Conservation (phyloP, 2,888 invertebrate species). For the Drosophila formosana region DNA sequence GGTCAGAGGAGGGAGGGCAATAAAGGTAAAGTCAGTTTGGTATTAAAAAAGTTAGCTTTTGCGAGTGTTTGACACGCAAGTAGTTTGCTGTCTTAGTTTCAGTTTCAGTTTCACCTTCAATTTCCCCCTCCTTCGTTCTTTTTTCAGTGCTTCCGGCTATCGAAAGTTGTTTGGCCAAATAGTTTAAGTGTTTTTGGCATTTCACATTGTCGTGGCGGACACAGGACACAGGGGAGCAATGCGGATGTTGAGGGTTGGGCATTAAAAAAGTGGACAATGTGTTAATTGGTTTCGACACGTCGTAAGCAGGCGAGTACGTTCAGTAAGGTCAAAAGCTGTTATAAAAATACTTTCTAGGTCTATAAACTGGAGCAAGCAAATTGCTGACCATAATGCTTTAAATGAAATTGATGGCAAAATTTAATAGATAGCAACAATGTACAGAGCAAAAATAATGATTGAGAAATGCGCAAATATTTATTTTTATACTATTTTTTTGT, state of each 20-base stretch:
- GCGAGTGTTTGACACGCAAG: slow-evolving; percentile 71
- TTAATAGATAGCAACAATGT: too few relatives aligned
- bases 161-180: slow-evolving; percentile 48
- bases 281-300: slow-evolving; percentile 75
- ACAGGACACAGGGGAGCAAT: background rate
- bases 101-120: slow-evolving; percentile 29
- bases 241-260: slow-evolving; percentile 12
- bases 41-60: slow-evolving; percentile 71
- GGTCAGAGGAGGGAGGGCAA: slow-evolving; percentile 32
- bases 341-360: background rate
- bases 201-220: slow-evolving; percentile 27
- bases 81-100: slow-evolving; percentile 33
- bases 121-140: background rate
- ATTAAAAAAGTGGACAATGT: slow-evolving; percentile 75
- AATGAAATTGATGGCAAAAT: too few relatives aligned
- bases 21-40: slow-evolving; percentile 60
- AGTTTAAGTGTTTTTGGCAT: slow-evolving; percentile 73
- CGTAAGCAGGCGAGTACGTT: slow-evolving; percentile 34
- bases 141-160: slow-evolving; percentile 5
- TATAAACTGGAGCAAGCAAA: background rate
- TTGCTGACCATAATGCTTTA: background rate
- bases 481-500: too few relatives aligned
- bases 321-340: slow-evolving; percentile 20
- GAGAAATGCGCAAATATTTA: too few relatives aligned
- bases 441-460: too few relatives aligned